Base-by-base conservation (phyloP, 2,113 vertebrate genomes). In the Pteropus alecto region DNA sequence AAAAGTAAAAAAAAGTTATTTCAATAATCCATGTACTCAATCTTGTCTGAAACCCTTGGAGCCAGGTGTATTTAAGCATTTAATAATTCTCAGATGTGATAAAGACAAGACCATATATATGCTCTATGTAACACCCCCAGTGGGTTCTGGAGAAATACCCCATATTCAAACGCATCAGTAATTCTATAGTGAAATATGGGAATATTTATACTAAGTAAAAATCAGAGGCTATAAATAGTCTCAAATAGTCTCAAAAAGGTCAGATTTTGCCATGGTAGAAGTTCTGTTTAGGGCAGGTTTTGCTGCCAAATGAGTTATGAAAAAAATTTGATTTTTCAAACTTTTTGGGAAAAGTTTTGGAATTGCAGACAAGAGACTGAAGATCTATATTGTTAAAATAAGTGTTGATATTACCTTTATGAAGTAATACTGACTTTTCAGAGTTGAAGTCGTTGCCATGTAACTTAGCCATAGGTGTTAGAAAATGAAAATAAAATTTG, bases 401-500 rank as follows among this genome's bases (percentile, higher is more conserved):
- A 79, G 3, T 22, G 71, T 81, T 35, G 3, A 82, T 82, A 26
- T 33, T 83, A 41, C 14, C 84, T 95, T 94, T 54, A 82, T 87
- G 81, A 97, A 73, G 24, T 90, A 54, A 30, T 35, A 65, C 1
- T 77, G 63, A 74, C 46, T 89, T 90, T 92, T 96, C 24, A 74
- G 74, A 90, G 35, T 84, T 79, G 35, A 90, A 74, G 2, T 90
- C 51, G 48, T 68, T 93, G 60, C 54, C 28, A 33, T 41, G 7
- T 48, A 91, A 48, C 41, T 87, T 63, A 41, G 16, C 41, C 24
- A 46, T 46, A 60, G 48, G 48, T 30, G 28, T 10, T 51, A 81
- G 60, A 61, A 92, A 87, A 46, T 60, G 63, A 87, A 92, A 94
- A 74, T 46, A 84, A 92, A 82, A 83, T 86, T 74, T 61, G n/a